Percentiles rank a stretch among this genome's conserved stretches.
These are phyloP conservation scores for Merops nubicus DNA, from an alignment of 2,113 vertebrate genomes.

Conservation along the genomic window DNA sequence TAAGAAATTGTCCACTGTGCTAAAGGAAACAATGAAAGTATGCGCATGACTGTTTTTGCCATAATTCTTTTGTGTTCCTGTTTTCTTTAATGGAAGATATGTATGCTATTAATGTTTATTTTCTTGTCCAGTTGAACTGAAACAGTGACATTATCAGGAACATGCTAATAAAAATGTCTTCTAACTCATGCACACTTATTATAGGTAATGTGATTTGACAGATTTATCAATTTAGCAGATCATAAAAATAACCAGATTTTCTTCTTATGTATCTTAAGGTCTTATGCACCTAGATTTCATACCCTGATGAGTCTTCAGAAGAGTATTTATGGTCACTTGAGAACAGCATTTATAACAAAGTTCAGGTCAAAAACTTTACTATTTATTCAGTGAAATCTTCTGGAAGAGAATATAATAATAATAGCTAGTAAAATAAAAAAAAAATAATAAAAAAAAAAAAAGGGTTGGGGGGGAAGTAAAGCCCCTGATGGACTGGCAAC, in stretches of 20 bases:
- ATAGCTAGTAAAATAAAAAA: background rate
- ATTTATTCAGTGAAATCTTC: background rate
- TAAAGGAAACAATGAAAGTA: background rate
- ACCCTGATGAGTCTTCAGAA: background rate
- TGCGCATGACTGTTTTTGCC: fast-evolving
- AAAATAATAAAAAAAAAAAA: background rate
- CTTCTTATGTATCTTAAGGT: background rate
- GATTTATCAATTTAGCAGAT: background rate
- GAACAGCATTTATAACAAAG: background rate
- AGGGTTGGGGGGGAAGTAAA: too few relatives aligned
- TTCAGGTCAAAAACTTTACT: background rate
- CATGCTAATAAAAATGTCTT: background rate
- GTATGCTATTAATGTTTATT: background rate
- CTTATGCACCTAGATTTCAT: background rate
- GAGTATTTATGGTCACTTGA: background rate
- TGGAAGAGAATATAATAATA: background rate
- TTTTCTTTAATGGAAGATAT: background rate
- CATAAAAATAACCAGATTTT: background rate
- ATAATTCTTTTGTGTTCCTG: background rate
- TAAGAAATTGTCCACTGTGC: background rate
- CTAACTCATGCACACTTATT: background rate
- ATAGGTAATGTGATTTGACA: background rate
- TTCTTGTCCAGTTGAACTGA: background rate
- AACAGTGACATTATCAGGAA: background rate
- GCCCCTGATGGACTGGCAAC: background rate